Evolutionary conservation across 2,888 invertebrate species (phyloP), one percentile per base, ranked within the genome.

Genomic region (Hypena proboscidalis): DNA sequence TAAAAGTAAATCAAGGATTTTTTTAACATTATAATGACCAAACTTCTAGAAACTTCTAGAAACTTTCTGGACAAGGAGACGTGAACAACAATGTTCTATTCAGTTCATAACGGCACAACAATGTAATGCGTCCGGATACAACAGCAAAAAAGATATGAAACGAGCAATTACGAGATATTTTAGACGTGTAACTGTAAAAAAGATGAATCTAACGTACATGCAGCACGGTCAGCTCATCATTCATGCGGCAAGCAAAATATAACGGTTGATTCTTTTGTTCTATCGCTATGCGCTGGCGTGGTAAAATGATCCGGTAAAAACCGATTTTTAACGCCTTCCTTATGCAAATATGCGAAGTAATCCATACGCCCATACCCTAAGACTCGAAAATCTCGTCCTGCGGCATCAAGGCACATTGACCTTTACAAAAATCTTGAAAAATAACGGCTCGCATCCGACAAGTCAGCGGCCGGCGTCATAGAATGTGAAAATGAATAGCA

Each of bases 401-500:
- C 70, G 65, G 54, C 66, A 68, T 57, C 70, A 57, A 66, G 74
- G 89, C 86, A 59, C 89, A 84, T 76, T 89, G 89, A 90, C 89
- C 89, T 77, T 70, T 66, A 65, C 52, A 63, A 73, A 72, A 77
- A 85, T 86, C 80, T 87, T 85, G 77, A 88, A 90, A 88, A 88
- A 83, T 90, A 90, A 90, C 89, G 89, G 89, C 85, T 68, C 67
- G 60, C 56, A 44, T 50, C 57, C 58, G 51, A 58, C 65, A 50
- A 43, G 52, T 51, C 58, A 57, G 53, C 51, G 60, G 55, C 62
- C 58, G 63, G 55, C 56, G 59, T 61, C 54, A 41, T 29, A 33
- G 22, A 58, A 54, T 39, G 15, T 36, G 41, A 47, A 40, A 39
- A 44, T 27, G 38, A 38, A 54, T 27, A 13, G 14, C 40, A 69